These are phyloP conservation scores for Poecilia latipinna DNA, from an alignment of 2,113 vertebrate species.

Conservation along the genomic window DNA sequence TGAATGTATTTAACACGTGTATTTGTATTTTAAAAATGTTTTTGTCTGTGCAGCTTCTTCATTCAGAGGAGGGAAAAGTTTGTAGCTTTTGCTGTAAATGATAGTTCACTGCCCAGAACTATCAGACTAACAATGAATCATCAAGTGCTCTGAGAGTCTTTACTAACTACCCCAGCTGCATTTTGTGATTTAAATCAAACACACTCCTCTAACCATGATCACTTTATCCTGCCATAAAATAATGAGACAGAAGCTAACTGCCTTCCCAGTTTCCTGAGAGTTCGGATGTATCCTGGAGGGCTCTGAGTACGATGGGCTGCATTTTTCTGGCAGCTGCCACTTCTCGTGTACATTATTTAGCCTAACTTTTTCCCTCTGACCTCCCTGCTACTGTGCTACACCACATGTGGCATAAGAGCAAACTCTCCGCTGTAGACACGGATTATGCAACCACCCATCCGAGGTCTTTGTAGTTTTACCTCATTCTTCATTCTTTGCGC, in stretches of 20 bases:
- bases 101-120: background rate
- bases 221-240: constrained; percentile 46
- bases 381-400: constrained; percentile 46
- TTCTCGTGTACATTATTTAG: constrained; percentile 74
- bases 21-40: too few species aligned
- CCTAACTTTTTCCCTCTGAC: constrained; percentile 62
- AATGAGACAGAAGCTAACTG: constrained; percentile 67
- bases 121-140: background rate
- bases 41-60: background rate
- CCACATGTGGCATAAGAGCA: constrained; percentile 58
- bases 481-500: background rate
- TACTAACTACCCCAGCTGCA: constrained; percentile 3
- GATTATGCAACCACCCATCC: constrained; percentile 65
- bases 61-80: background rate
- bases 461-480: constrained; percentile 31
- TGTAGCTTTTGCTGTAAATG: background rate
- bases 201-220: constrained; percentile 22
- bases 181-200: constrained; percentile 17
- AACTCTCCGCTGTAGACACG: constrained; percentile 50
- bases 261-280: constrained; percentile 39
- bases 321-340: constrained; percentile 79
- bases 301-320: constrained; percentile 44
- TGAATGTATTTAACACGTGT: too few species aligned
- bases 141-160: background rate
- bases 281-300: constrained; percentile 66